phyloP scores from a whole-genome alignment of 2,888 invertebrate genomes.

The Smittia aterrima region DNA sequence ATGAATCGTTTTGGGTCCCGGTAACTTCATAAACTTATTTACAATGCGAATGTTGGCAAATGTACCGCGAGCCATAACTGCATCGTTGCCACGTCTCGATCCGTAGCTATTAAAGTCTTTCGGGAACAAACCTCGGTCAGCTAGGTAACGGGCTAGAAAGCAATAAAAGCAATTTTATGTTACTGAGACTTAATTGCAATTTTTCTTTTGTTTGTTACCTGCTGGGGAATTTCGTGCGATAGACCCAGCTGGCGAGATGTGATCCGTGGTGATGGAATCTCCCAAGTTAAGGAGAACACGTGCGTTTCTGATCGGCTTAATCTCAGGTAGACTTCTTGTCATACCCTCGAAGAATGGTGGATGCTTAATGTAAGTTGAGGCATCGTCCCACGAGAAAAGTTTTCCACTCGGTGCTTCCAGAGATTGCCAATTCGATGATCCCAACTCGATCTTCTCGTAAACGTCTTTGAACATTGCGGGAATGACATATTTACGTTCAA shows the following conservation, averaged over 20 bases:
- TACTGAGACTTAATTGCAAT: too few species aligned
- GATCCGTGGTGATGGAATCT: constrained; percentile 98
- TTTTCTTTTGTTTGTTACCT: constrained; percentile 61
- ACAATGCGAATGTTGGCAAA: constrained; percentile 96
- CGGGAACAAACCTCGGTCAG: constrained; percentile 64
- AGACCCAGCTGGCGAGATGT: constrained; percentile 97
- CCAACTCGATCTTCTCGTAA: constrained; percentile 75
- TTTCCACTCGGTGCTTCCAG: constrained; percentile 75
- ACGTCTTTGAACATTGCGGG: constrained; percentile 95
- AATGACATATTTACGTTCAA: constrained; percentile 85
- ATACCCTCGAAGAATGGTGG: constrained; percentile 94
- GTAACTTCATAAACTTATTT: constrained; percentile 77
- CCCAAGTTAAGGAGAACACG: constrained; percentile 82
- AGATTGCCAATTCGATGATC: constrained; percentile 82
- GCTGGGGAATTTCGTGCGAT: constrained; percentile 95
- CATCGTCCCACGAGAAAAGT: constrained; percentile 86
- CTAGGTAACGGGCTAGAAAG: constrained; percentile 49
- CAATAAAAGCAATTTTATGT: neutral
- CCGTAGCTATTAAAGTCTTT: constrained; percentile 98
- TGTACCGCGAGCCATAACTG: constrained; percentile 94
- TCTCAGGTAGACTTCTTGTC: constrained; percentile 59
- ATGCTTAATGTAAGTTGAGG: constrained; percentile 92
- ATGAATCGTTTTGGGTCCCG: constrained; percentile 85
- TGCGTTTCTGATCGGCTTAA: constrained; percentile 66
- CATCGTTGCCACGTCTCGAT: constrained; percentile 94